A percentile compares a stretch with the other conserved stretches of the same genome.
Evolutionary conservation across 2,888 invertebrate species (phyloP).

Genomic region (Cephus sareptanus): DNA sequence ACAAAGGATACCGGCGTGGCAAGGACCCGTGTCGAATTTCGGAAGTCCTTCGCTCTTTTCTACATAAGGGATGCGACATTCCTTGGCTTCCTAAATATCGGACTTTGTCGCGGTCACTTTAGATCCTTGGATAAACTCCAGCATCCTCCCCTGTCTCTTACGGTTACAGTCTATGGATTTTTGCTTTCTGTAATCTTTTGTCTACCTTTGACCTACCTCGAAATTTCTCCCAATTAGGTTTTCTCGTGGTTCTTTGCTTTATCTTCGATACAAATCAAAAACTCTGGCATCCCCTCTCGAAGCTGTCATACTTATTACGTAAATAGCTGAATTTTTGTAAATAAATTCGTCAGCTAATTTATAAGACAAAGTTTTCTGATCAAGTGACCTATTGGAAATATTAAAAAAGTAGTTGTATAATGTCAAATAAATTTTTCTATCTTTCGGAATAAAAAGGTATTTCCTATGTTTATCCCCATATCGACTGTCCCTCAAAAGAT

Average conservation of each 20-base stretch:
- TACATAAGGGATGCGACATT: not conserved
- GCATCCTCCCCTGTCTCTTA: not conserved
- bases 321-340: not conserved
- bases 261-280: not conserved
- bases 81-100: not conserved
- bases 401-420: not conserved
- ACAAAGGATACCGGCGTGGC: slow-evolving; percentile 20
- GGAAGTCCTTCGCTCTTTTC: slow-evolving; percentile 13
- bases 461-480: not conserved
- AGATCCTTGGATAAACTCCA: not conserved
- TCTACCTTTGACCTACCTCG: slow-evolving; percentile 25
- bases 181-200: slow-evolving; percentile 20
- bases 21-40: slow-evolving; percentile 26
- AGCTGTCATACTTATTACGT: not conserved
- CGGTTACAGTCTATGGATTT: slow-evolving; percentile 20
- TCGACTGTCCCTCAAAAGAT: not conserved
- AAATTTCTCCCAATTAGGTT: slow-evolving; percentile 25
- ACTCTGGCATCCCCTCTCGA: not conserved
- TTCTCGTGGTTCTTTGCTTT: slow-evolving; percentile 12
- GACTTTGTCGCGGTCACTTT: not conserved
- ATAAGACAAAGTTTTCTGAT: not conserved
- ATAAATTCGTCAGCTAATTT: not conserved
- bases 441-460: not conserved
- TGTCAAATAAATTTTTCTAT: not conserved
- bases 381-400: not conserved